phyloP scores from a whole-genome alignment of 2,888 invertebrate genomes.

The Luffia ferchaultella region DNA sequence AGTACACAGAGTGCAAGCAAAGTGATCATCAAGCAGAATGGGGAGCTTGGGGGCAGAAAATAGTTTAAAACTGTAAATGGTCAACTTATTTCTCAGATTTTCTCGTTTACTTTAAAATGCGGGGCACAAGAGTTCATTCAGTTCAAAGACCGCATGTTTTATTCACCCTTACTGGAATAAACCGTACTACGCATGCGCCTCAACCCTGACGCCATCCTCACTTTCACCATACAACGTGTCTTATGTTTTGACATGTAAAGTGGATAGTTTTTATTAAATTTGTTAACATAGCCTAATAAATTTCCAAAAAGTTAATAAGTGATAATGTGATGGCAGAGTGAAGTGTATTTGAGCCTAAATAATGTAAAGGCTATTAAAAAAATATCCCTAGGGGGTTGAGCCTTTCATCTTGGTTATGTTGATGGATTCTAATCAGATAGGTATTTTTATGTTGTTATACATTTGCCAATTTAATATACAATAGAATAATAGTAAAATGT shows the following conservation, averaged over 20 bases:
- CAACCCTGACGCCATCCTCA: conserved; percentile 51
- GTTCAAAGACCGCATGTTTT: conserved; percentile 25
- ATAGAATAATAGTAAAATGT: too few relatives aligned
- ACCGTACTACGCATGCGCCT: conserved; percentile 48
- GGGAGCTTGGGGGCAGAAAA: too few relatives aligned
- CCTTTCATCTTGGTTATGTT: neutral
- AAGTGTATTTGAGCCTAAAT: neutral
- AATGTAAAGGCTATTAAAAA: neutral
- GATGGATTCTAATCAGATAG: too few relatives aligned
- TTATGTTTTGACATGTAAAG: conserved; percentile 40
- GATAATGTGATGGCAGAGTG: neutral
- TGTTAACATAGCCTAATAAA: neutral
- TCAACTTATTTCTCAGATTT: neutral
- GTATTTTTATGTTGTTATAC: too few relatives aligned
- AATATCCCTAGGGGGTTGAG: neutral
- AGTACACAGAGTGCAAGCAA: too few relatives aligned
- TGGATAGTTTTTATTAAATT: neutral
- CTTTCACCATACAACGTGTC: conserved; percentile 39
- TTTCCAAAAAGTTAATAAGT: neutral
- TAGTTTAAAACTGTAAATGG: too few relatives aligned
- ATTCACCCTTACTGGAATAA: conserved; percentile 28
- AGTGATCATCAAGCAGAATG: too few relatives aligned
- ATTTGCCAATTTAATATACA: too few relatives aligned
- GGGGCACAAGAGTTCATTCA: neutral
- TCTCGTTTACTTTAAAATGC: neutral